These are phyloP conservation scores for Propithecus perrieri DNA, from an alignment of 2,797 vertebrate species.

Conservation along the genomic window DNA sequence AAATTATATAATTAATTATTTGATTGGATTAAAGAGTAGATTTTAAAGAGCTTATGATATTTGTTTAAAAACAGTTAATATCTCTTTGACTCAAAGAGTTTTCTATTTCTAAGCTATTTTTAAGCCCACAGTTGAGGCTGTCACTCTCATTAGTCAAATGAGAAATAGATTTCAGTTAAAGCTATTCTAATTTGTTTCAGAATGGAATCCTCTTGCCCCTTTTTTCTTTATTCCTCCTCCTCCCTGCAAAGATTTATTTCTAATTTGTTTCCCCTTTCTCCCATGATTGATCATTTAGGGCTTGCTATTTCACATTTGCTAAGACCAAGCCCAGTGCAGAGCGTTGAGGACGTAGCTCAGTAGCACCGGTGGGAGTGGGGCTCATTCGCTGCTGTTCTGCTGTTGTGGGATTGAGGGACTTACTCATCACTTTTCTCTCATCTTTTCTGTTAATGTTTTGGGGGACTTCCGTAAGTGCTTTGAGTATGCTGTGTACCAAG, in stretches of 20 bases:
- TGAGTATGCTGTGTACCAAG: neutral
- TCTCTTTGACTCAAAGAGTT: neutral
- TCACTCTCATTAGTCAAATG: neutral
- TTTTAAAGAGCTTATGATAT: neutral
- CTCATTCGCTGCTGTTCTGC: neutral
- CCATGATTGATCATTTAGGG: neutral
- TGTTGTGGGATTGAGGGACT: neutral
- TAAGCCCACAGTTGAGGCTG: neutral
- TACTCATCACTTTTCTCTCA: neutral
- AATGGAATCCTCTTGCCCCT: neutral
- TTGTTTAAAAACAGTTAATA: neutral
- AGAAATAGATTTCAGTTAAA: neutral
- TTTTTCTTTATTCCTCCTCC: neutral
- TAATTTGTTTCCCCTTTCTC: neutral
- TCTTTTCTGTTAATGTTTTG: neutral
- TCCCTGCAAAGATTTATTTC: conserved; percentile 37
- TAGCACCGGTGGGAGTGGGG: neutral
- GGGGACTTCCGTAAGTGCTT: neutral
- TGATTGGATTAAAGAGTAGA: neutral
- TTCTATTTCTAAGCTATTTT: neutral
- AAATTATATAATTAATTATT: neutral
- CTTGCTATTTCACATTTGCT: neutral
- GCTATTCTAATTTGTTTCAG: neutral
- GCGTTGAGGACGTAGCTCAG: neutral
- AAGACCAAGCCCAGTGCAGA: too few species aligned